phyloP scores from a whole-genome alignment of 2,797 vertebrate species.

The Acanthornis magna region DNA sequence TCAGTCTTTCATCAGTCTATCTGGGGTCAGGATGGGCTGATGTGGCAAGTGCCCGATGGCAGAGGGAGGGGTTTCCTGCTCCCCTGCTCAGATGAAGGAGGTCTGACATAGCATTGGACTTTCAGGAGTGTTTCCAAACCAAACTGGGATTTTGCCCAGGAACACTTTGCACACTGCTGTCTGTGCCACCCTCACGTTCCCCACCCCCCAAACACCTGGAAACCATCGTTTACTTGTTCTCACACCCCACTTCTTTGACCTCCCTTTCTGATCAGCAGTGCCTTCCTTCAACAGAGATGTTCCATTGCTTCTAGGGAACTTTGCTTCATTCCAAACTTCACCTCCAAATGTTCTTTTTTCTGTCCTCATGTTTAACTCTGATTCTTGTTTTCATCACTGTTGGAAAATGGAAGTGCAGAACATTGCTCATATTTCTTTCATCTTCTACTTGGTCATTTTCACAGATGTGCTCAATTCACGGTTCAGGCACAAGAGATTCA shows the following conservation, averaged over 20 bases:
- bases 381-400: not conserved
- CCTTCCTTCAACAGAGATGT: not conserved
- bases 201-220: not conserved
- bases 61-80: not conserved
- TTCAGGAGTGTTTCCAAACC: not conserved
- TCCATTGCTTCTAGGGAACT: not conserved
- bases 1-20: not conserved
- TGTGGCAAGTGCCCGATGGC: not conserved
- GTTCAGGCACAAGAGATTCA: not conserved
- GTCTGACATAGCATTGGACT: not conserved
- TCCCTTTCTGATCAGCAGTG: not conserved
- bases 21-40: not conserved
- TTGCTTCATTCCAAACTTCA: not conserved
- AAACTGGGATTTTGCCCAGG: not conserved
- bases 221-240: not conserved
- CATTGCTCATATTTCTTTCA: not conserved
- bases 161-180: not conserved
- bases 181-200: not conserved
- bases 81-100: not conserved
- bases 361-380: not conserved
- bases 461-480: not conserved
- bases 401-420: not conserved
- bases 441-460: not conserved
- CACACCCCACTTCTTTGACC: not conserved
- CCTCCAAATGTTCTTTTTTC: not conserved